Percentiles rank a stretch among this genome's conserved stretches.
phyloP scores from a whole-genome alignment of 2,888 invertebrate genomes.

The Lomographa bimaculata region DNA sequence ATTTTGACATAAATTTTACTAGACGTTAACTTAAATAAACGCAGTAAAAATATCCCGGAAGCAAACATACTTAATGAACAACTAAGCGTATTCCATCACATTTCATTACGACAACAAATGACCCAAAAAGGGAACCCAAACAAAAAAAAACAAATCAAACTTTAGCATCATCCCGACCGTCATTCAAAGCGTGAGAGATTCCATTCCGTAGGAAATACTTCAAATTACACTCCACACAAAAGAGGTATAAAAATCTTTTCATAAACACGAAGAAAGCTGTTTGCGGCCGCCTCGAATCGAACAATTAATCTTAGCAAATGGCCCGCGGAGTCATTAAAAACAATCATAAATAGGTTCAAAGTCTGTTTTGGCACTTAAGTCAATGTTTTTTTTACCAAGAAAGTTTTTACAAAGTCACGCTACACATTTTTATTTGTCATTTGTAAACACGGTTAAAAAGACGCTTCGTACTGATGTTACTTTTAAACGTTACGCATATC shows the following conservation, averaged over 20 bases:
- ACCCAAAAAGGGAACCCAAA: slow-evolving; percentile 2
- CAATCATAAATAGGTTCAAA: slow-evolving; percentile 17
- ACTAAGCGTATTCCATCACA: background rate
- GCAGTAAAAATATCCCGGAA: no score
- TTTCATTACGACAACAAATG: slow-evolving; percentile 4
- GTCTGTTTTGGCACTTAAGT: no score
- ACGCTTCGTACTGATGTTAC: no score
- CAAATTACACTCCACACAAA: slow-evolving; percentile 35
- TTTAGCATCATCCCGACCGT: slow-evolving; percentile 11
- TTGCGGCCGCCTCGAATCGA: slow-evolving; percentile 23
- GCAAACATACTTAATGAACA: no score
- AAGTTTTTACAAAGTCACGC: no score
- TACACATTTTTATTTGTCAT: no score
- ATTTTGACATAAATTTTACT: no score
- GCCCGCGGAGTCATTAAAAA: slow-evolving; percentile 14
- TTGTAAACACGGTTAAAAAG: no score
- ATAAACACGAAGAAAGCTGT: slow-evolving; percentile 33
- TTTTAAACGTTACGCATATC: no score
- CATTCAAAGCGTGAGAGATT: slow-evolving; percentile 7
- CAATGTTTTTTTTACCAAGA: no score
- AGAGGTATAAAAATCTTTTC: slow-evolving; percentile 28
- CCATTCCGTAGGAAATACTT: slow-evolving; percentile 20
- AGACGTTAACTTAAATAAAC: no score
- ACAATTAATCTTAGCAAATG: slow-evolving; percentile 41
- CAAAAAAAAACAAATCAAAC: slow-evolving; percentile 5